A percentile compares a stretch with the other conserved stretches of the same genome.
Evolutionary conservation across 2,113 vertebrate genomes (phyloP).

Genomic region (Tenrec ecaudatus): DNA sequence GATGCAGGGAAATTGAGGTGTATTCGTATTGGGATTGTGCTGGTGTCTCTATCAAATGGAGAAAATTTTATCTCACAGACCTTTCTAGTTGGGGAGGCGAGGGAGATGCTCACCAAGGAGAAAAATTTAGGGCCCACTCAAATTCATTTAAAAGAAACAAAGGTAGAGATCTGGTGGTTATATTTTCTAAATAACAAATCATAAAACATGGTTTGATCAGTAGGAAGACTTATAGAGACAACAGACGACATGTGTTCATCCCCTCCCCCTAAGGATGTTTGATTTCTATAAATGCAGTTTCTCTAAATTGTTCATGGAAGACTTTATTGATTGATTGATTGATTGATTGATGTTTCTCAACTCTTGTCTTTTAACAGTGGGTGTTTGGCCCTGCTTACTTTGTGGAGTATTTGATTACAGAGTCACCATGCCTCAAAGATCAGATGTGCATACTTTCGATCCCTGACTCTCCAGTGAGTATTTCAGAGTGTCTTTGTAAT

Average conservation of each 20-base stretch:
- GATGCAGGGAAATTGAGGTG: neutral
- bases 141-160: slow-evolving; percentile 34
- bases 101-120: neutral
- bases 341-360: slow-evolving; percentile 35
- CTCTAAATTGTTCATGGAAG: neutral
- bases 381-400: slow-evolving; percentile 61
- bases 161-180: neutral
- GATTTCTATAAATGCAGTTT: neutral
- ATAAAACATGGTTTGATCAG: neutral
- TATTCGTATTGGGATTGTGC: neutral
- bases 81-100: neutral
- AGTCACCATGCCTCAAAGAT: slow-evolving; percentile 80
- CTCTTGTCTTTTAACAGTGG: slow-evolving; percentile 77
- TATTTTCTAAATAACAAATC: slow-evolving; percentile 17
- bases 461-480: slow-evolving; percentile 55
- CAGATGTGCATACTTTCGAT: slow-evolving; percentile 32
- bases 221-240: neutral
- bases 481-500: neutral
- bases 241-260: neutral
- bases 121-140: neutral
- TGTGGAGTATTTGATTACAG: slow-evolving; percentile 84
- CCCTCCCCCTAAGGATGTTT: neutral
- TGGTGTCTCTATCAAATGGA: neutral
- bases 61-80: slow-evolving; percentile 24
- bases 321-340: neutral